phyloP scores from a whole-genome alignment of 1,140 invertebrate genomes.

The Liolophura sinensis region DNA sequence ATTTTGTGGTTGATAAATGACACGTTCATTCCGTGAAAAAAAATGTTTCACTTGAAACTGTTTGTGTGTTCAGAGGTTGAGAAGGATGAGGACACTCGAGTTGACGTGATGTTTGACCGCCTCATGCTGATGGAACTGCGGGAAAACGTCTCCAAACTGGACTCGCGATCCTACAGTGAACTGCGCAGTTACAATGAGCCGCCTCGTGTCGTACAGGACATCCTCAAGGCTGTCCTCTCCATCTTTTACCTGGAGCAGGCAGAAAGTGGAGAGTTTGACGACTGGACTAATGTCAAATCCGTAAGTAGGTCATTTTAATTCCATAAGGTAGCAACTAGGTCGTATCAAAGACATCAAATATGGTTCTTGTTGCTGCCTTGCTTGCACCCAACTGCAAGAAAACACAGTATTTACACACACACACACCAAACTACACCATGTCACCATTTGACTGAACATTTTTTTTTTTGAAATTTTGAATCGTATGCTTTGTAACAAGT shows the following conservation, averaged over 20 bases:
- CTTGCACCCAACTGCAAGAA: too few relatives aligned
- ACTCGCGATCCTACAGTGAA: conserved; percentile 51
- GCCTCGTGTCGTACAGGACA: conserved; percentile 45
- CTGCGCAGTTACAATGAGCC: conserved; percentile 52
- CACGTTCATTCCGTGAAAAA: too few relatives aligned
- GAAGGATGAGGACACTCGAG: conserved; percentile 41
- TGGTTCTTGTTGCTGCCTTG: too few relatives aligned
- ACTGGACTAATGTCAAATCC: conserved; percentile 50
- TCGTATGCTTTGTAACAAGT: too few relatives aligned
- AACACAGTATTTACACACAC: too few relatives aligned
- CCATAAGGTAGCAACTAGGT: too few relatives aligned
- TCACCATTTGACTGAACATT: too few relatives aligned
- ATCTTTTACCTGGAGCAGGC: conserved; percentile 49
- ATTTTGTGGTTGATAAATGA: too few relatives aligned
- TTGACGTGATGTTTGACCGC: conserved; percentile 58
- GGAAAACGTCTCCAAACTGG: conserved; percentile 52
- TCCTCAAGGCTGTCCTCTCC: conserved; percentile 49
- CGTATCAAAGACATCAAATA: too few relatives aligned
- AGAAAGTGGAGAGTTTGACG: conserved; percentile 41
- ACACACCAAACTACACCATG: too few relatives aligned
- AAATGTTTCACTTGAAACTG: not conserved
- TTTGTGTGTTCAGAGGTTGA: conserved; percentile 41
- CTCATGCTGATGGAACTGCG: conserved; percentile 57
- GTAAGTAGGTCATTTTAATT: conserved; percentile 27
- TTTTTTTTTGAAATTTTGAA: too few relatives aligned